Percentiles rank a stretch among this genome's conserved stretches.
These are phyloP conservation scores for Sesamia inferens DNA, from an alignment of 2,888 invertebrate genomes.

Conservation along the genomic window DNA sequence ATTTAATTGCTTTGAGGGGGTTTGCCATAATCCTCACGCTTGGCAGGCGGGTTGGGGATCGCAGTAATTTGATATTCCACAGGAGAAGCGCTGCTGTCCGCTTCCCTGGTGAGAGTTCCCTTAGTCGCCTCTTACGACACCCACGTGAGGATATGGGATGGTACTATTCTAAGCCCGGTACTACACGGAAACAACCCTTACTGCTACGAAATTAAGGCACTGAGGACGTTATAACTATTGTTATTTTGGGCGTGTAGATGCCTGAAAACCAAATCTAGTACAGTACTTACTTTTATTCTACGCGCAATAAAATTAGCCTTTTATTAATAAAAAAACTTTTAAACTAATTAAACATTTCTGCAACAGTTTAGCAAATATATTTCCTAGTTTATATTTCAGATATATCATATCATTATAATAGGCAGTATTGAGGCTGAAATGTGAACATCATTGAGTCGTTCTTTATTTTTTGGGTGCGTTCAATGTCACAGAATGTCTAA, in stretches of 20 bases:
- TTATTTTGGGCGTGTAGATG: background rate
- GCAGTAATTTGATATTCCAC: too few species aligned
- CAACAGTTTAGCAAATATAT: conserved; percentile 4
- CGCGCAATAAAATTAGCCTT: conserved; percentile 5
- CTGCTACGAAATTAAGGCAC: background rate
- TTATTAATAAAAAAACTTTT: conserved; percentile 16
- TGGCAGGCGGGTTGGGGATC: too few species aligned
- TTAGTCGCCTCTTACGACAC: too few species aligned
- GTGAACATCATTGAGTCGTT: conserved; percentile 12
- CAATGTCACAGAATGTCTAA: too few species aligned
- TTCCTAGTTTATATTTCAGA: conserved; percentile 35
- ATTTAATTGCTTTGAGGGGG: too few species aligned
- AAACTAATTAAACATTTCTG: conserved; percentile 14
- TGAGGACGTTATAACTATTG: background rate
- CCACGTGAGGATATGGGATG: too few species aligned
- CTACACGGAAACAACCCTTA: background rate
- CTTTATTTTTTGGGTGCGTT: too few species aligned
- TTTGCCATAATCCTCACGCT: too few species aligned
- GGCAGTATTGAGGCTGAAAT: background rate
- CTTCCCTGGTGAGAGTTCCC: too few species aligned
- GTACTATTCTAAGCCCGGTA: too few species aligned
- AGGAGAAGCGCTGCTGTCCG: too few species aligned
- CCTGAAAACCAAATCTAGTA: background rate
- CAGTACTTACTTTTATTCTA: background rate
- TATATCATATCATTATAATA: background rate